Conservation (phyloP, 2,888 invertebrate species). For the Pocota personata region DNA sequence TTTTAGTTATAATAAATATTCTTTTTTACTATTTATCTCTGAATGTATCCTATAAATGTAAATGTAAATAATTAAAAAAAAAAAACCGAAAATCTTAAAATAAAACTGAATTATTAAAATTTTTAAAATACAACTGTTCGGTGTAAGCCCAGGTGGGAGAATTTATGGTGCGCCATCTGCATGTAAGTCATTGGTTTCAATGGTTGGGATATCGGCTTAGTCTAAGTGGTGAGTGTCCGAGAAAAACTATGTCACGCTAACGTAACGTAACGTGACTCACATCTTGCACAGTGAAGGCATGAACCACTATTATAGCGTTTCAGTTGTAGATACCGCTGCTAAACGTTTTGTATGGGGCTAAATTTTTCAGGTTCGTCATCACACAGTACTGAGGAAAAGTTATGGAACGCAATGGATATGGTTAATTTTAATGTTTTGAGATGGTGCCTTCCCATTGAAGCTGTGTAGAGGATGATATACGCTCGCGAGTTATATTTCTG, state of each 20-base stretch:
- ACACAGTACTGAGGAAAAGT: too few relatives aligned
- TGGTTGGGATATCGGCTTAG: not conserved
- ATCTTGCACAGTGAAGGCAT: not conserved
- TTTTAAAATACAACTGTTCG: not conserved
- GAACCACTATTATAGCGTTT: not conserved
- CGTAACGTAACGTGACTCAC: not conserved
- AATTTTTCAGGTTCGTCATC: too few relatives aligned
- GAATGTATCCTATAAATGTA: constrained; percentile 57
- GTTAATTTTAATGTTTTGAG: too few relatives aligned
- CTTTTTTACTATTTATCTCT: constrained; percentile 58
- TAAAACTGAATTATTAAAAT: not conserved
- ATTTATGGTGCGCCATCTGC: not conserved
- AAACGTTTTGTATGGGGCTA: too few relatives aligned
- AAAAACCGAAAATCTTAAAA: not conserved
- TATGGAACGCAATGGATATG: too few relatives aligned
- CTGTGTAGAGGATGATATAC: too few relatives aligned
- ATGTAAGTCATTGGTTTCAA: too few relatives aligned
- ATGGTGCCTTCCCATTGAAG: too few relatives aligned
- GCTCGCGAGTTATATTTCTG: too few relatives aligned
- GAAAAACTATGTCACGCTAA: too few relatives aligned
- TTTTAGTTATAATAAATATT: not conserved
- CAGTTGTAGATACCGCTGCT: not conserved
- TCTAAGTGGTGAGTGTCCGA: not conserved
- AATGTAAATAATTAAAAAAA: constrained; percentile 54
- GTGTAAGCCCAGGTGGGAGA: not conserved